Percentiles rank a stretch among this genome's conserved stretches.
phyloP scores from a whole-genome alignment of 2,797 vertebrate species.

The Sebastes cheni region DNA sequence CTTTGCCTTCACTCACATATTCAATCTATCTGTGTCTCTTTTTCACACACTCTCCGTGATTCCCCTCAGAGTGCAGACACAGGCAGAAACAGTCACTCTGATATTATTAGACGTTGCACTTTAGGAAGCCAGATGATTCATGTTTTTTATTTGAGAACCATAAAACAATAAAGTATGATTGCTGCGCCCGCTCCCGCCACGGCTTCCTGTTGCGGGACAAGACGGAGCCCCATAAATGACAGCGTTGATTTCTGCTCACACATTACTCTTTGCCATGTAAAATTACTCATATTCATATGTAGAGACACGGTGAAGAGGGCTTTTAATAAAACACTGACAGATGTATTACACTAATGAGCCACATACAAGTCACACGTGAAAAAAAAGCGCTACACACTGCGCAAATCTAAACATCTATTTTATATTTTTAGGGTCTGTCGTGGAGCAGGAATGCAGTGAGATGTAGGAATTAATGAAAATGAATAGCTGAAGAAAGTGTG shows the following conservation, averaged over 20 bases:
- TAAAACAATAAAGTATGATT: slow-evolving; percentile 79
- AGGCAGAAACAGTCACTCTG: slow-evolving; percentile 72
- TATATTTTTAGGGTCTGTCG: neutral
- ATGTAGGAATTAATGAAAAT: neutral
- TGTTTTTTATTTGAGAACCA: slow-evolving; percentile 80
- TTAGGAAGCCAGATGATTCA: slow-evolving; percentile 77
- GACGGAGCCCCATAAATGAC: slow-evolving; percentile 76
- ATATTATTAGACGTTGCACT: slow-evolving; percentile 78
- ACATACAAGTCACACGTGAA: neutral
- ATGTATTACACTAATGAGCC: slow-evolving; percentile 54
- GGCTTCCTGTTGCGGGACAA: slow-evolving; percentile 52
- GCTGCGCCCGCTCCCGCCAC: slow-evolving; percentile 37
- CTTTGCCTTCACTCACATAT: slow-evolving; percentile 4
- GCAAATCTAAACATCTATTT: neutral
- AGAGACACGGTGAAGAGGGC: slow-evolving; percentile 17
- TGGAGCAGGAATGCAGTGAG: neutral
- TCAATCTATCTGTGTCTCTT: neutral
- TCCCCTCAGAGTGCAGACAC: slow-evolving; percentile 66
- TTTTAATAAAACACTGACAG: slow-evolving; percentile 57
- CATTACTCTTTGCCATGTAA: slow-evolving; percentile 56
- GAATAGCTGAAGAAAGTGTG: neutral
- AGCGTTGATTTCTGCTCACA: slow-evolving; percentile 69
- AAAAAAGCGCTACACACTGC: neutral
- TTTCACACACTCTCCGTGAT: slow-evolving; percentile 24
- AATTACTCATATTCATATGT: slow-evolving; percentile 56